These are phyloP conservation scores for Panurus biarmicus DNA, from an alignment of 2,113 vertebrate genomes.

Conservation along the genomic window DNA sequence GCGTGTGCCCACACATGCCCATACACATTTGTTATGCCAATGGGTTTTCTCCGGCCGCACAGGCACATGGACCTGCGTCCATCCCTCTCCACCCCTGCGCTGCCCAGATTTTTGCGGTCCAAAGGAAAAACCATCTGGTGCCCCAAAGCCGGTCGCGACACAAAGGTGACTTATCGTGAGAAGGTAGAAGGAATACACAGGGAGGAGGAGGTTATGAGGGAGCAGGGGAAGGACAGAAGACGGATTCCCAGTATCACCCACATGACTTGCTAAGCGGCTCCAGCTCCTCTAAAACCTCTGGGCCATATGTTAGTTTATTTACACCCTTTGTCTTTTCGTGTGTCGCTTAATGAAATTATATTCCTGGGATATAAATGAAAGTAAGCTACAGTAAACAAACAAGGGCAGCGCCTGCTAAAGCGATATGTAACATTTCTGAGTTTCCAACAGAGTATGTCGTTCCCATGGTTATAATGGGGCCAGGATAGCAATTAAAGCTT, in stretches of 20 bases:
- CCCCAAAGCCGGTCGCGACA: neutral
- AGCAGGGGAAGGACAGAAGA: conserved; percentile 13
- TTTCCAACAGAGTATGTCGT: neutral
- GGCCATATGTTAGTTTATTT: conserved; percentile 61
- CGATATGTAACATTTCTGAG: neutral
- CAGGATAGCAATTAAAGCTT: conserved; percentile 19
- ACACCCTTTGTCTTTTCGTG: conserved; percentile 8
- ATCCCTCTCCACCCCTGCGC: neutral
- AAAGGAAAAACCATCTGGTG: neutral
- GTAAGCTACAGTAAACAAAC: neutral
- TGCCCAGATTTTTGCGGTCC: neutral
- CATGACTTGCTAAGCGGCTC: conserved; percentile 49
- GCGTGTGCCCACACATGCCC: neutral
- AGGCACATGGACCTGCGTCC: neutral
- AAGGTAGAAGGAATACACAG: conserved; percentile 1
- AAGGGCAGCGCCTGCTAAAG: neutral
- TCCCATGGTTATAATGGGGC: neutral
- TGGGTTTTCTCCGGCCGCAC: neutral
- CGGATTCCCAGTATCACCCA: neutral
- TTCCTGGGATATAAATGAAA: conserved; percentile 19
- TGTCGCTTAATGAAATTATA: neutral
- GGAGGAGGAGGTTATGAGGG: neutral
- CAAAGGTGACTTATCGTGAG: neutral
- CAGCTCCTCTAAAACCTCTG: conserved; percentile 42
- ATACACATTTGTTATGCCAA: neutral